Percentiles rank a stretch among this genome's conserved stretches.
These are phyloP conservation scores for Gambusia holbrooki DNA, from an alignment of 2,113 vertebrate species.

Conservation along the genomic window DNA sequence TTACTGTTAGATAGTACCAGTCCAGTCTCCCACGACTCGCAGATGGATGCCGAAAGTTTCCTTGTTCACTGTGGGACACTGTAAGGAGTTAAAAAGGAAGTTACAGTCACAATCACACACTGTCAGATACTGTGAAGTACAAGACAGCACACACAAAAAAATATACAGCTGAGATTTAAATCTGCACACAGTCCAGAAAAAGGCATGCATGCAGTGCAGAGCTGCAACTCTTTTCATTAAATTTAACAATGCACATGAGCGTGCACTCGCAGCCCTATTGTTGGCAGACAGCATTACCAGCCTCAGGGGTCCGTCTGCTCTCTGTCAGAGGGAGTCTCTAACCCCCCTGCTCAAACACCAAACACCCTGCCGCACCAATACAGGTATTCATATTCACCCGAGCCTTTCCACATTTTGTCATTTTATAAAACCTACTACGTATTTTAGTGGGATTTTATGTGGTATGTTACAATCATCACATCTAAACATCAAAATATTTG, in stretches of 20 bases:
- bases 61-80: constrained; percentile 94
- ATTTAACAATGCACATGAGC: constrained; percentile 24
- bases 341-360: constrained; percentile 52
- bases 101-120: constrained; percentile 30
- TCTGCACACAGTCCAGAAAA: constrained; percentile 4
- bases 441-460: neutral
- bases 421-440: neutral
- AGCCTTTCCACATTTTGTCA: neutral
- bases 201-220: constrained; percentile 12
- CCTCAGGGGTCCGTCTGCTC: constrained; percentile 75
- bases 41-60: constrained; percentile 94
- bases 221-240: constrained; percentile 37
- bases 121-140: neutral
- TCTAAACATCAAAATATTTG: neutral
- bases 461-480: neutral
- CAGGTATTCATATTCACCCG: neutral
- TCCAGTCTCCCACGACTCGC: constrained; percentile 97
- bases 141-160: constrained; percentile 6
- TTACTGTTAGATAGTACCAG: constrained; percentile 83
- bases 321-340: constrained; percentile 67
- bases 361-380: constrained; percentile 41
- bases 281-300: constrained; percentile 65
- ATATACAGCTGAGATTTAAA: neutral
- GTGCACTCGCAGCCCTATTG: constrained; percentile 44
- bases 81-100: constrained; percentile 77